phyloP scores from a whole-genome alignment of 2,888 invertebrate species.

The Drosophila mettleri region DNA sequence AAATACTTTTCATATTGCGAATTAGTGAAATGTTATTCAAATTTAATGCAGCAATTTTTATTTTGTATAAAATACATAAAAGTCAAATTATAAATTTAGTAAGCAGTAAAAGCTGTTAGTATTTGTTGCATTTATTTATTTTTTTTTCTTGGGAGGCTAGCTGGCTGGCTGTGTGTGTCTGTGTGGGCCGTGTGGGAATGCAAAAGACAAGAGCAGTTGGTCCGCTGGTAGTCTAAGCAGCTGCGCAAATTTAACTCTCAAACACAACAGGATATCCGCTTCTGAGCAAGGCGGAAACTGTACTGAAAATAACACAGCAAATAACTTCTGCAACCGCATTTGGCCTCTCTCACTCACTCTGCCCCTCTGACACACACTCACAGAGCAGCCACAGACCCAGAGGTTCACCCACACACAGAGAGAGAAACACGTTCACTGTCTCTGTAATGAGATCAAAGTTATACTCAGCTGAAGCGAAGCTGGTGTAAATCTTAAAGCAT shows the following conservation, averaged over 20 bases:
- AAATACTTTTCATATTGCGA: background rate
- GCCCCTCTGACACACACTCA: constrained; percentile 4
- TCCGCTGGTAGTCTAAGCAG: constrained; percentile 47
- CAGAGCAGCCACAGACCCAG: constrained; percentile 9
- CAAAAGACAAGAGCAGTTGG: constrained; percentile 34
- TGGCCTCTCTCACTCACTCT: constrained; percentile 45
- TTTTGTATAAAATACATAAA: background rate
- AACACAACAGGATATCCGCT: constrained; percentile 76
- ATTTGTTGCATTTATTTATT: background rate
- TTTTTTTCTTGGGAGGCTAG: background rate
- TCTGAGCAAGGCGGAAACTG: constrained; percentile 73
- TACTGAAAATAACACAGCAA: constrained; percentile 82
- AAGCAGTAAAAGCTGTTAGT: background rate
- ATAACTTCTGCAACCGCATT: constrained; percentile 81
- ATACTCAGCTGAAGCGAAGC: constrained; percentile 15
- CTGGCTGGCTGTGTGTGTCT: background rate
- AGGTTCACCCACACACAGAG: background rate
- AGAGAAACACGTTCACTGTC: constrained; percentile 9
- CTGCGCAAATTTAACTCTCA: constrained; percentile 74
- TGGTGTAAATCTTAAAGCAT: background rate
- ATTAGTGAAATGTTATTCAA: background rate
- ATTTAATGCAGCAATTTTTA: background rate
- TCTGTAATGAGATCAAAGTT: constrained; percentile 27
- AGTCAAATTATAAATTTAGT: constrained; percentile 32
- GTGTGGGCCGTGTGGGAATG: constrained; percentile 3